Conservation (phyloP, 2,113 vertebrate species). For the Albula glossodonta region DNA sequence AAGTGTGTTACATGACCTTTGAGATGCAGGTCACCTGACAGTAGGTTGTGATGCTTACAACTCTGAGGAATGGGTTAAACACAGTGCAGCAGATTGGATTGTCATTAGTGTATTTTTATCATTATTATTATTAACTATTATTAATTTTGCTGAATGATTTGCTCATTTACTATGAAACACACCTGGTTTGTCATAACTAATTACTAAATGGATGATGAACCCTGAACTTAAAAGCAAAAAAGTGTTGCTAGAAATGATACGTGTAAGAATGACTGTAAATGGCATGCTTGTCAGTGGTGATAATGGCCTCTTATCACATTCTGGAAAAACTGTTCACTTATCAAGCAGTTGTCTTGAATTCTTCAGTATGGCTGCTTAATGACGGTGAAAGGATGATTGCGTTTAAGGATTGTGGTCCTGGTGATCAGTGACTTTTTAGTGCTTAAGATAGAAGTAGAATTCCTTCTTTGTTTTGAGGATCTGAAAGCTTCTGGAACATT, state of each 20-base stretch:
- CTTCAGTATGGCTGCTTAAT: neutral
- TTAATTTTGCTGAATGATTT: too few species aligned
- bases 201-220: too few species aligned
- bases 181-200: neutral
- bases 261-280: too few species aligned
- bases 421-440: neutral
- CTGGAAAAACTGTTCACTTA: neutral
- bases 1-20: neutral
- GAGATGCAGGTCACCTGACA: neutral
- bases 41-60: neutral
- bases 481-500: neutral
- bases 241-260: too few species aligned
- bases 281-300: neutral
- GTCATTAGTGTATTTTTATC: neutral
- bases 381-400: neutral
- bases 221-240: too few species aligned
- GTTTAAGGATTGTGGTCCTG: neutral
- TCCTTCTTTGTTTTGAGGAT: neutral
- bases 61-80: neutral
- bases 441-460: neutral
- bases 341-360: neutral
- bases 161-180: neutral
- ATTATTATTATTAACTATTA: too few species aligned
- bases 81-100: neutral
- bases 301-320: neutral